phyloP scores from a whole-genome alignment of 2,888 invertebrate species.

The Pachliopta kotzebuea region DNA sequence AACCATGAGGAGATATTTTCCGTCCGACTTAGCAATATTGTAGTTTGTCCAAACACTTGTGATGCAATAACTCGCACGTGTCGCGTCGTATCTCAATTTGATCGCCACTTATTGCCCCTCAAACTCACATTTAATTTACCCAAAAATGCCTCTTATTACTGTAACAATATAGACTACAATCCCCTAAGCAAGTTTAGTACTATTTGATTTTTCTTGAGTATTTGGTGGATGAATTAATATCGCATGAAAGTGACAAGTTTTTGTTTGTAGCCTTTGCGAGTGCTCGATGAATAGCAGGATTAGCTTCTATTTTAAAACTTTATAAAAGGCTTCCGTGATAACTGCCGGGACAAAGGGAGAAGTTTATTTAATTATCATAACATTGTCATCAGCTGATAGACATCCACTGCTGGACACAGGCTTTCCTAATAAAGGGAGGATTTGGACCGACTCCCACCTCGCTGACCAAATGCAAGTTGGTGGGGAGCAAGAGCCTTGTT shows the following conservation, averaged over 20 bases:
- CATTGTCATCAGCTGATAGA: no score
- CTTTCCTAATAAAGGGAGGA: no score
- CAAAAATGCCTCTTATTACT: constrained; percentile 24
- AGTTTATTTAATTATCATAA: no score
- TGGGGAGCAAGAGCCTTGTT: no score
- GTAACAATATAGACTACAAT: constrained; percentile 29
- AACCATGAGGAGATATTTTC: constrained; percentile 50
- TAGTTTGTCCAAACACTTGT: constrained; percentile 74
- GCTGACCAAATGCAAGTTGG: no score
- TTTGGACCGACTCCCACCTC: no score
- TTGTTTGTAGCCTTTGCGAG: constrained; percentile 17
- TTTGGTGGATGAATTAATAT: constrained; percentile 64
- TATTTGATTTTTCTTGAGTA: constrained; percentile 39
- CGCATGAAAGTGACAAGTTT: constrained; percentile 57
- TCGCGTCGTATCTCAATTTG: constrained; percentile 73
- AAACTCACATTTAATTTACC: constrained; percentile 34
- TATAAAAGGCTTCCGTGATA: no score
- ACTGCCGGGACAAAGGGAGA: no score
- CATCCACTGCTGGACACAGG: no score
- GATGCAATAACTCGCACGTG: constrained; percentile 76
- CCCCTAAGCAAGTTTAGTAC: constrained; percentile 17
- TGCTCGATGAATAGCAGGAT: no score
- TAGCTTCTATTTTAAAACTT: no score
- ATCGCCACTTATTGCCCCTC: constrained; percentile 50
- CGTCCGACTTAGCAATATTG: constrained; percentile 71